Evolutionary conservation across 1,140 invertebrate species (phyloP).

Genomic region (Oreohelix idahoensis): DNA sequence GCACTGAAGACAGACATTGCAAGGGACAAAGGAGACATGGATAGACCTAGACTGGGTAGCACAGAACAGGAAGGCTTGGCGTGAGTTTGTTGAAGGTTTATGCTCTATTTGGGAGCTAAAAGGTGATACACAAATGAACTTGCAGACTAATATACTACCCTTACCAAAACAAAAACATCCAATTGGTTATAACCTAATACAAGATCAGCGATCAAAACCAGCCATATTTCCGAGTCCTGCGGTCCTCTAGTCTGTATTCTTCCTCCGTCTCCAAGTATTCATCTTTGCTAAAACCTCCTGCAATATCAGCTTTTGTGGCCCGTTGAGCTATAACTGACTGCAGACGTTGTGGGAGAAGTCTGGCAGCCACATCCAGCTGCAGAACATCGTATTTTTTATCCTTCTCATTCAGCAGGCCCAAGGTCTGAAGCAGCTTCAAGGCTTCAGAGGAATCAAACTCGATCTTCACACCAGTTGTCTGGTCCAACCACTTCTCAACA

Average conservation of each 20-base stretch:
- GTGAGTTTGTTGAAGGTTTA: too few relatives aligned
- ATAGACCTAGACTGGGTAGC: too few relatives aligned
- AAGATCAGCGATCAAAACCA: slow-evolving; percentile 63
- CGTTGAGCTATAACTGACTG: slow-evolving; percentile 55
- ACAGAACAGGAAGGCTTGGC: too few relatives aligned
- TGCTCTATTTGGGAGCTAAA: too few relatives aligned
- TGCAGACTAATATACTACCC: too few relatives aligned
- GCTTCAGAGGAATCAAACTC: slow-evolving; percentile 65
- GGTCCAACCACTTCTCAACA: slow-evolving; percentile 62
- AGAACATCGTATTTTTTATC: slow-evolving; percentile 60
- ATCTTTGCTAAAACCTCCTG: slow-evolving; percentile 66
- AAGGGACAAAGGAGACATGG: too few relatives aligned
- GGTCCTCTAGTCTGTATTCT: slow-evolving; percentile 63
- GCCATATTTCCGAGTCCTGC: slow-evolving; percentile 56
- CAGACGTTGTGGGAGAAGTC: slow-evolving; percentile 62
- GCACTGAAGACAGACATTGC: too few relatives aligned
- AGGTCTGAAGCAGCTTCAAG: slow-evolving; percentile 55
- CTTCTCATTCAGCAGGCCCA: slow-evolving; percentile 60
- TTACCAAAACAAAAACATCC: too few relatives aligned
- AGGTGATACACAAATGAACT: too few relatives aligned
- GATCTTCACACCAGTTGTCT: slow-evolving; percentile 54
- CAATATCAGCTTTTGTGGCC: slow-evolving; percentile 52
- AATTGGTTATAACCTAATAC: too few relatives aligned
- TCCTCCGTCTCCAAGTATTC: slow-evolving; percentile 64
- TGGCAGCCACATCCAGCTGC: slow-evolving; percentile 56